Base-by-base conservation (phyloP, 2,797 vertebrate species). In the Myotis findleyi region DNA sequence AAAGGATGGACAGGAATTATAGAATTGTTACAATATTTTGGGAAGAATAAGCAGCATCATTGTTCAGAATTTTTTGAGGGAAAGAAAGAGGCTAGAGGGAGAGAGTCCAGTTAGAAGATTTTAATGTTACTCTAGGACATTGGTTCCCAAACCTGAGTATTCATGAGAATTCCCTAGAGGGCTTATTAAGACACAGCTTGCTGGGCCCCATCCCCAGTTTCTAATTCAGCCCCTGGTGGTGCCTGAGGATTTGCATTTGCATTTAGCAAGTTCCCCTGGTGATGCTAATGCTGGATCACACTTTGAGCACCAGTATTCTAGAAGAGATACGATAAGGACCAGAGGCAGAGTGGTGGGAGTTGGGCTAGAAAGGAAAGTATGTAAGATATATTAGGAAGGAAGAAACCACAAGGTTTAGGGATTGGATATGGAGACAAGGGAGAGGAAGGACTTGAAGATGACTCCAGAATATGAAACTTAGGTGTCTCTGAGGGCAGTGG, bases 21-120 rank as follows among this genome's bases (percentile, higher is more conserved):
- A 89, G 59, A 33, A 72, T 91, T n/a, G n/a, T 77, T 87, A 68
- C 72, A 38, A 23, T 51, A 80, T 71, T 72, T 88, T 69, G 83
- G 20, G 36, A 62, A 87, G 27, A 81, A 95, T 30, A 92, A 94
- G 25, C 30, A 73, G 33, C 49, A 41, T 69, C 47, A 73, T 81
- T 85, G 30, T 68, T 85, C 7, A 89, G 81, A 30, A 93, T 82
- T 36, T 12, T 16, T 81, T 89, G 51, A 77, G 85, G 18, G 33
- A 68, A 66, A 59, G 47, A 68, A 69, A 94, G 47, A 79, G 20
- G 16, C 18, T 69, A 47, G 53, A 51, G 23, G 36, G 21, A 87
- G 12, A 69, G 69, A 91, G 17, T 66, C 2, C 14, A 89, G 36
- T 73, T 51, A 80, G 62, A 41, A 59, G 27, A 95, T 47, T 80